Conservation (phyloP, 2,888 invertebrate species). For the Chrysolina americana region DNA sequence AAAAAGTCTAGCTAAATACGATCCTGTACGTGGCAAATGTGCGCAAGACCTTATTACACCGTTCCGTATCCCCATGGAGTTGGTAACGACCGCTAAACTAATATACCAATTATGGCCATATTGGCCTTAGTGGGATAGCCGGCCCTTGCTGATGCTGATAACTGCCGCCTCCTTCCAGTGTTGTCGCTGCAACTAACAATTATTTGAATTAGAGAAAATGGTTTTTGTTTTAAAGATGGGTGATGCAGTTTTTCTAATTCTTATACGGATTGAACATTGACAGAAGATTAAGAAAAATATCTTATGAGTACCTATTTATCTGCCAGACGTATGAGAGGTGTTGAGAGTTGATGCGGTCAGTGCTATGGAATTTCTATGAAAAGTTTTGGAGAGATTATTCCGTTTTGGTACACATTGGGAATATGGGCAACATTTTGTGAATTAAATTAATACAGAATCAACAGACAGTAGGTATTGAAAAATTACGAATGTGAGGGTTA, state of each 20-base stretch:
- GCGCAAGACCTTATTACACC: slow-evolving; percentile 47
- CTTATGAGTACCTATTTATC: too few relatives aligned
- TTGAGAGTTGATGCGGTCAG: too few relatives aligned
- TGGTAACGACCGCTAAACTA: slow-evolving; percentile 69
- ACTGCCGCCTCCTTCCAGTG: slow-evolving; percentile 13
- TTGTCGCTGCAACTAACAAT: not conserved
- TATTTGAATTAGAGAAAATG: not conserved
- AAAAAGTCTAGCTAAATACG: slow-evolving; percentile 26
- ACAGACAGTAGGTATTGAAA: too few relatives aligned
- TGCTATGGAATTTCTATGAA: too few relatives aligned
- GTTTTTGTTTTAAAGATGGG: too few relatives aligned
- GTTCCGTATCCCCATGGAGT: slow-evolving; percentile 59
- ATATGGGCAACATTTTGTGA: too few relatives aligned
- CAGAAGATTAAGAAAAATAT: not conserved
- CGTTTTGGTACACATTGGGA: too few relatives aligned
- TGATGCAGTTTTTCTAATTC: too few relatives aligned
- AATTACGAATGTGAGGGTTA: too few relatives aligned
- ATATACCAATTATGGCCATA: slow-evolving; percentile 68
- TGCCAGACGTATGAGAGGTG: too few relatives aligned
- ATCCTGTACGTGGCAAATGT: slow-evolving; percentile 43
- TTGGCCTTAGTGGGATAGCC: slow-evolving; percentile 27
- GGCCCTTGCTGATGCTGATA: slow-evolving; percentile 26
- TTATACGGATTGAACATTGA: not conserved
- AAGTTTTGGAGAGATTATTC: too few relatives aligned
- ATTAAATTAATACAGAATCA: too few relatives aligned